Percentiles rank a stretch among this genome's conserved stretches.
Conservation (phyloP, 2,888 invertebrate species). For the Andrena minutula region DNA sequence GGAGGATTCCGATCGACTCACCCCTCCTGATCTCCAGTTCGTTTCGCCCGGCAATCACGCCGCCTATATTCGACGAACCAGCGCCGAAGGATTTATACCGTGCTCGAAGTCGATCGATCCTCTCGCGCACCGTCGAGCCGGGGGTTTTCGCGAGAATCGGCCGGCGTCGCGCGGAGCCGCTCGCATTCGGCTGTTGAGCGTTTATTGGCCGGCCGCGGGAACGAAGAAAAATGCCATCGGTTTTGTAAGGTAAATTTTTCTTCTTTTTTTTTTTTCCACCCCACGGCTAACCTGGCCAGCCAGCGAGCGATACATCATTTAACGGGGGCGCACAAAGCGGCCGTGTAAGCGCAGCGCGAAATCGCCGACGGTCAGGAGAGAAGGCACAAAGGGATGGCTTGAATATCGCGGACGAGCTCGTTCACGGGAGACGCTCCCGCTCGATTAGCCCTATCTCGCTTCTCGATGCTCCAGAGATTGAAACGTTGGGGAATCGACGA, state of each 20-base stretch:
- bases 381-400: conserved; percentile 25
- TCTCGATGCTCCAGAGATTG: conserved; percentile 47
- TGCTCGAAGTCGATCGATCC: not conserved
- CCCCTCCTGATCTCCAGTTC: no score
- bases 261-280: conserved; percentile 48
- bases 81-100: conserved; percentile 5
- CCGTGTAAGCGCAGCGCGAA: conserved; percentile 23
- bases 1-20: no score
- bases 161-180: conserved; percentile 11
- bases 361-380: conserved; percentile 33
- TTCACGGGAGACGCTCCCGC: conserved; percentile 17
- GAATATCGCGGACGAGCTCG: conserved; percentile 31
- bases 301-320: conserved; percentile 40
- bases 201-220: conserved; percentile 27
- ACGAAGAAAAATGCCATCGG: conserved; percentile 52
- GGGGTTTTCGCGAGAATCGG: not conserved
- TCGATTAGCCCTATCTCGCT: conserved; percentile 54
- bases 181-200: conserved; percentile 43
- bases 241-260: conserved; percentile 22
- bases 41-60: no score
- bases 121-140: not conserved
- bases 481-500: conserved; percentile 30
- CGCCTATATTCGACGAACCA: no score
- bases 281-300: not conserved
- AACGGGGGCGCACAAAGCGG: conserved; percentile 41